Conservation (phyloP, 2,888 invertebrate genomes). For the Tanypteryx hageni region DNA sequence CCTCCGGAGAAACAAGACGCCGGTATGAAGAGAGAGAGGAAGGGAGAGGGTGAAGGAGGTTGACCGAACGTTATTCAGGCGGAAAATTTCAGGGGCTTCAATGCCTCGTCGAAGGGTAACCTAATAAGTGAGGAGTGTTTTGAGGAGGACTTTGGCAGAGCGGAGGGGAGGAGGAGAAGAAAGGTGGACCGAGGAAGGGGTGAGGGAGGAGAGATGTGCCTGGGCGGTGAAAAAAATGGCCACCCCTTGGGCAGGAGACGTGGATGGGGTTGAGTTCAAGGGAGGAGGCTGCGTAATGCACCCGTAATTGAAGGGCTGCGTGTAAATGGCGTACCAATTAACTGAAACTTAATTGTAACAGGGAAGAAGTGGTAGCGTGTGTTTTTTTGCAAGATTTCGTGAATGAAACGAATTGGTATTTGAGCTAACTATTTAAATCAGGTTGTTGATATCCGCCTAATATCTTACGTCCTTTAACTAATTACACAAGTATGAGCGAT, state of each 20-base stretch:
- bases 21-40: neutral
- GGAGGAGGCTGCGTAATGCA: slow-evolving; percentile 24
- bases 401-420: too few relatives aligned
- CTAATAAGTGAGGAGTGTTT: slow-evolving; percentile 62
- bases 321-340: slow-evolving; percentile 45
- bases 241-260: neutral
- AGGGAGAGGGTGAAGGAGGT: neutral
- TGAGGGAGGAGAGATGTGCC: neutral
- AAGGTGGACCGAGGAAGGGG: neutral
- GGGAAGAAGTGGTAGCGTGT: neutral
- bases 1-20: slow-evolving; percentile 9
- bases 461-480: too few relatives aligned
- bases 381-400: too few relatives aligned
- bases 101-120: slow-evolving; percentile 62
- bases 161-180: slow-evolving; percentile 17
- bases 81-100: slow-evolving; percentile 63
- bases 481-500: too few relatives aligned
- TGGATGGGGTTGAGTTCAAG: neutral
- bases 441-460: too few relatives aligned
- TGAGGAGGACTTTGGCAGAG: slow-evolving; percentile 51
- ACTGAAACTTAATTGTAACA: slow-evolving; percentile 54
- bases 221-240: slow-evolving; percentile 37
- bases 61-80: slow-evolving; percentile 62
- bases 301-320: slow-evolving; percentile 43
- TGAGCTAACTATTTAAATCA: too few relatives aligned